Evolutionary conservation across 2,113 vertebrate genomes (phyloP), one percentile per base, ranked within the genome.

Genomic region (Kobus ellipsiprymnus): DNA sequence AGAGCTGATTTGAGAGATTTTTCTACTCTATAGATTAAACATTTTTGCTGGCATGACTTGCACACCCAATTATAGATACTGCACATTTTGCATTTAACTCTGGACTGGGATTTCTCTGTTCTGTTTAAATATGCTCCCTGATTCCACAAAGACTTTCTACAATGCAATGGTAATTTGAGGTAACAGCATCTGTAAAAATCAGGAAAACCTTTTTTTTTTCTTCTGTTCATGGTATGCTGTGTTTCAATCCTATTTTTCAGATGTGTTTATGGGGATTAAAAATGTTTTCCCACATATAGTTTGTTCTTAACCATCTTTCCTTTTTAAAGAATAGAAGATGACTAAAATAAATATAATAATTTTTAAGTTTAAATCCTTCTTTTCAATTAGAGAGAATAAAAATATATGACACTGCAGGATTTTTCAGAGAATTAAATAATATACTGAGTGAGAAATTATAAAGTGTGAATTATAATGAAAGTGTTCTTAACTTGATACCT

Each of bases 241-340:
- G 90, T 94, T 83, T 83, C 21, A 86, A 29, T 83, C 27, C 17
- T 78, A 87, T 92, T 84, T 94, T 87, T 96, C 83, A 84, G 84
- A 97, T 94, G 52, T 48, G 5, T 92, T 74, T 78, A 17, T 48
- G 13, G 21, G 5, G 25, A 90, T 52, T 52, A 55, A 91, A 91
- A 40, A 46, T 40, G 14, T 74, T 92, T 96, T 80, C 21, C 59
- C 59, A 25, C 19, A 13, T 54, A 46, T 14, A 81, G 23, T 60
- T 87, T 86, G 25, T 97, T 80, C 96, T 55, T 95, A 54, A 62
- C 27, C 27, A 64, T 55, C 10, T 90, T 87, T 93, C 13, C 16
- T 84, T 90, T 95, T 88, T 55, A 33, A 86, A 94, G 46, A 85
- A 29, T 46, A 82, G 21, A 59, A 80, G n/a, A 55, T 86, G 29